Percentiles rank a stretch among this genome's conserved stretches.
These are phyloP conservation scores for Diphyllodes magnificus DNA, from an alignment of 2,113 vertebrate genomes.

Conservation along the genomic window DNA sequence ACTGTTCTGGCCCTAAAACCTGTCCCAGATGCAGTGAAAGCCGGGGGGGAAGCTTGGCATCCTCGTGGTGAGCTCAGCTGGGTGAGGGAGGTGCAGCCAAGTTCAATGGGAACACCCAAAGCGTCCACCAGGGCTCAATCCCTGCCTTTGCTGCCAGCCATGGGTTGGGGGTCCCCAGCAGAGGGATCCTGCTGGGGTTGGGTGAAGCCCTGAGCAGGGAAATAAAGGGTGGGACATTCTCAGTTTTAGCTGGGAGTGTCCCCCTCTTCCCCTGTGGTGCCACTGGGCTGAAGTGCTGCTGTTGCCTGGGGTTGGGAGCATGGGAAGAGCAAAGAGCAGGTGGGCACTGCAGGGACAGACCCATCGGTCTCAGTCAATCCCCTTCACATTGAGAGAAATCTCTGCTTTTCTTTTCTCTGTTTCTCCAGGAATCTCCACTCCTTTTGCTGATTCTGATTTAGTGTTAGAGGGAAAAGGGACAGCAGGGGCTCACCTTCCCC, in stretches of 20 bases:
- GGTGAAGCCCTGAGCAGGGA: not conserved
- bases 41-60: not conserved
- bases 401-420: not conserved
- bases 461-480: not conserved
- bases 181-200: not conserved
- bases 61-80: fast-evolving
- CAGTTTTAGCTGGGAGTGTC: not conserved
- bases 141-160: fast-evolving
- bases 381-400: fast-evolving
- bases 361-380: too few relatives aligned
- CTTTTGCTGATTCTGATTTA: not conserved
- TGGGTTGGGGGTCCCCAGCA: not conserved
- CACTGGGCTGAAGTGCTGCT: fast-evolving
- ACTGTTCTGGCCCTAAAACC: not conserved
- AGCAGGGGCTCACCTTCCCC: not conserved
- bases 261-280: not conserved
- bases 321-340: not conserved
- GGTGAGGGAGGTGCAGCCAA: fast-evolving
- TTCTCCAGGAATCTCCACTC: not conserved
- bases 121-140: fast-evolving
- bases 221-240: not conserved
- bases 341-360: not conserved
- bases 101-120: fast-evolving
- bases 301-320: fast-evolving
- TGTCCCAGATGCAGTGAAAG: not conserved